These are phyloP conservation scores for Tragelaphus buxtoni DNA, from an alignment of 2,113 vertebrate genomes.

Conservation along the genomic window DNA sequence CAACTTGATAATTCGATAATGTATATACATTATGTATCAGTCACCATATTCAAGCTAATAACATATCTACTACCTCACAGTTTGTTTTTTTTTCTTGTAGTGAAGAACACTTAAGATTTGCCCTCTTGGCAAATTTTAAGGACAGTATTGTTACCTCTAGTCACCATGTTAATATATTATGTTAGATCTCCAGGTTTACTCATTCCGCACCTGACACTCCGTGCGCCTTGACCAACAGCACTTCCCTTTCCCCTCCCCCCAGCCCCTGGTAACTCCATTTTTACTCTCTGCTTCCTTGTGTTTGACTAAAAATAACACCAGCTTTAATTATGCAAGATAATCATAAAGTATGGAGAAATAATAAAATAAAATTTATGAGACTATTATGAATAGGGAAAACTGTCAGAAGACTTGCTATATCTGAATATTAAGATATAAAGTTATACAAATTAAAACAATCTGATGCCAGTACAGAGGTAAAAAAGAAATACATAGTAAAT, in stretches of 20 bases:
- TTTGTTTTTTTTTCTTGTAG: not conserved
- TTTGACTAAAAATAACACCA: not conserved
- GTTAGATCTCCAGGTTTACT: not conserved
- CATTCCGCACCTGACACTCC: not conserved
- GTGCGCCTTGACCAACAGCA: not conserved
- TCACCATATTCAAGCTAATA: not conserved
- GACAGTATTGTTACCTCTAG: not conserved
- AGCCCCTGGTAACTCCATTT: not conserved
- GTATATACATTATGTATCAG: not conserved
- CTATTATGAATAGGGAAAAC: not conserved
- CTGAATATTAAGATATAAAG: not conserved
- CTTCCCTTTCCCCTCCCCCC: not conserved
- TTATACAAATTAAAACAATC: slow-evolving; percentile 14
- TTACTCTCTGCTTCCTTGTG: not conserved
- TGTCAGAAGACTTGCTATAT: not conserved
- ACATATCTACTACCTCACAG: not conserved
- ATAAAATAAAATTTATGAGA: not conserved
- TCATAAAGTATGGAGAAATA: not conserved
- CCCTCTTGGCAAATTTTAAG: not conserved
- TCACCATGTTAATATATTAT: not conserved
- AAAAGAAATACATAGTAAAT: not conserved
- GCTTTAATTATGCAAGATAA: not conserved
- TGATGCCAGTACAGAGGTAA: not conserved
- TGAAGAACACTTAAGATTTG: not conserved
- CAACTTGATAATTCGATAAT: not conserved